Conservation (phyloP, 2,888 invertebrate genomes). For the Ryuthela nishihirai region DNA sequence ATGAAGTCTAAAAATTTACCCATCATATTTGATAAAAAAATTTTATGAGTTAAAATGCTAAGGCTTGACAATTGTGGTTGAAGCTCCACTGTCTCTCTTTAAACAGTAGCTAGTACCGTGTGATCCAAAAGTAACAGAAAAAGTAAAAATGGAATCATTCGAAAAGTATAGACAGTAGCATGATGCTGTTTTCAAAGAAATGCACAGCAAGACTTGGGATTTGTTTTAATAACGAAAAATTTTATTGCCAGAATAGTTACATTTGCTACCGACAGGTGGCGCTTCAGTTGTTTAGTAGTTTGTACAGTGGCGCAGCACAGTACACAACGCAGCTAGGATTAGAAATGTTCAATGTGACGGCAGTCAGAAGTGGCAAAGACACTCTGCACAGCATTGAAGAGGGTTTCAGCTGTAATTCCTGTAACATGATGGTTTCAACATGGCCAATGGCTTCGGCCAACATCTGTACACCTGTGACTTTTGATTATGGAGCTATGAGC, state of each 20-base stretch:
- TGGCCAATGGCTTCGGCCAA: neutral
- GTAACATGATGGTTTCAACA: neutral
- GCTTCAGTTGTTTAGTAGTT: neutral
- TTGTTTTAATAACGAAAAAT: neutral
- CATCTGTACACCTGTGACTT: neutral
- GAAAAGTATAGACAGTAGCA: neutral
- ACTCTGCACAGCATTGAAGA: neutral
- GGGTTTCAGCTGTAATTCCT: neutral
- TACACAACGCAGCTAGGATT: neutral
- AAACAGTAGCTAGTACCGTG: too few species aligned
- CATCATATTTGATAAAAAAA: too few species aligned
- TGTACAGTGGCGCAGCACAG: neutral
- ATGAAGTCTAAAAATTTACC: too few species aligned
- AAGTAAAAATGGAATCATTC: neutral
- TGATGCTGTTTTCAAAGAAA: neutral
- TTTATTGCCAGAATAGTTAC: neutral
- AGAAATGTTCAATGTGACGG: neutral
- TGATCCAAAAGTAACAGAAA: too few species aligned
- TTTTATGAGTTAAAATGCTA: too few species aligned
- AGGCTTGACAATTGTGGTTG: too few species aligned
- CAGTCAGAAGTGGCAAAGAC: neutral
- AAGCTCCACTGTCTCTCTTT: too few species aligned
- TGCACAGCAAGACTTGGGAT: neutral
- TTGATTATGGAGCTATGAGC: too few species aligned
- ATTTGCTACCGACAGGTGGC: neutral